phyloP scores from a whole-genome alignment of 2,888 invertebrate genomes.

The Zygaena filipendulae region DNA sequence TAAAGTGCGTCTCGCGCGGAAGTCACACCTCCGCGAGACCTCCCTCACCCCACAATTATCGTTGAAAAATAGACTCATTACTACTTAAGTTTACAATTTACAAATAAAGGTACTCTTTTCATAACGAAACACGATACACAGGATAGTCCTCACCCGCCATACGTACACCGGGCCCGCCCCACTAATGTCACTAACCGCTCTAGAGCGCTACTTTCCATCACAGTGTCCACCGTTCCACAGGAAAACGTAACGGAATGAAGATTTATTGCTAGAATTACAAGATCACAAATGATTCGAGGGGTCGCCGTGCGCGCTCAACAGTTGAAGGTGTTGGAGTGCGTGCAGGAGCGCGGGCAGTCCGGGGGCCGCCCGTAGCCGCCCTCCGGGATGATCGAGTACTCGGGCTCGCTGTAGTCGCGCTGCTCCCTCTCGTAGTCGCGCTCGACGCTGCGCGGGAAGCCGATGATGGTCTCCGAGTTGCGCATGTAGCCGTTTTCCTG shows the following conservation, averaged over 20 bases:
- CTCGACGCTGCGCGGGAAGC: conserved; percentile 37
- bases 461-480: conserved; percentile 53
- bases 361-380: conserved; percentile 37
- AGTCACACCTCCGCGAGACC: conserved; percentile 61
- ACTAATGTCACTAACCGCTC: conserved; percentile 58
- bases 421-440: conserved; percentile 32
- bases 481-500: conserved; percentile 64
- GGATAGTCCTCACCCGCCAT: conserved; percentile 46
- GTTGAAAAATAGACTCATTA: conserved; percentile 65
- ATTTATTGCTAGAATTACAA: conserved; percentile 69
- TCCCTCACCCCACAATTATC: conserved; percentile 30
- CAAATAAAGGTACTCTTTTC: conserved; percentile 64
- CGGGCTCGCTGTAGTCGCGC: conserved; percentile 55
- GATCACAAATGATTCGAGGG: conserved; percentile 58
- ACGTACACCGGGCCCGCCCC: conserved; percentile 37
- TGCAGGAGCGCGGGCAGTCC: conserved; percentile 50
- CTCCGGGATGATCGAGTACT: conserved; percentile 63
- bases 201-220: conserved; percentile 58
- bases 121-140: conserved; percentile 48
- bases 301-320: conserved; percentile 48
- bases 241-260: conserved; percentile 66
- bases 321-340: conserved; percentile 64
- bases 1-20: conserved; percentile 44
- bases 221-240: conserved; percentile 38
- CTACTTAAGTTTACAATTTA: conserved; percentile 66